A percentile compares a stretch with the other conserved stretches of the same genome.
Conservation (phyloP, 2,113 vertebrate genomes). For the Thermophis baileyi region DNA sequence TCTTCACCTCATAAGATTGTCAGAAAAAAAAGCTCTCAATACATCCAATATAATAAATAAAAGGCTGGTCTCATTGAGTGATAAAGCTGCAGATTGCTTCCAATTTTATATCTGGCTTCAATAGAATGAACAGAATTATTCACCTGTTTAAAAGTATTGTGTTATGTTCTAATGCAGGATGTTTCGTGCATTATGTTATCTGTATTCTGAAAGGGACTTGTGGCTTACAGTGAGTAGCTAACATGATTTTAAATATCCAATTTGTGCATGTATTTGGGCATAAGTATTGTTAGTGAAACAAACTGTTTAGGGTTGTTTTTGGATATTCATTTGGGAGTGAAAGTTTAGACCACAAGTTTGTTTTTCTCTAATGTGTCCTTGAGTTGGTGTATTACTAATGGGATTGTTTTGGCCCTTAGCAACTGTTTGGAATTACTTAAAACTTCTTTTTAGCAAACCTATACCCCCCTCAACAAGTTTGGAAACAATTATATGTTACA, state of each 20-base stretch:
- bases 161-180: background rate
- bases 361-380: background rate
- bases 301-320: background rate
- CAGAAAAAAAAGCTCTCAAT: background rate
- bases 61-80: slow-evolving; percentile 3
- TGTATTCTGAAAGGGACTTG: background rate
- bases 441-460: background rate
- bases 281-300: background rate
- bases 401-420: background rate
- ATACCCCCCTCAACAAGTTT: background rate
- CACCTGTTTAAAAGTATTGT: background rate
- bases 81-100: background rate
- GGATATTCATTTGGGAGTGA: background rate
- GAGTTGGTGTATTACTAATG: background rate
- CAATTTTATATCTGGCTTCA: slow-evolving; percentile 29
- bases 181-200: background rate
- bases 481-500: background rate
- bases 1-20: background rate
- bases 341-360: background rate
- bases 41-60: background rate
- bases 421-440: background rate
- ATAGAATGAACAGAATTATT: slow-evolving; percentile 32
- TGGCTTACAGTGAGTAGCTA: background rate
- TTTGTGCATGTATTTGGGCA: background rate
- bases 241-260: background rate